phyloP scores from a whole-genome alignment of 2,797 vertebrate genomes.

The Champsocephalus gunnari region DNA sequence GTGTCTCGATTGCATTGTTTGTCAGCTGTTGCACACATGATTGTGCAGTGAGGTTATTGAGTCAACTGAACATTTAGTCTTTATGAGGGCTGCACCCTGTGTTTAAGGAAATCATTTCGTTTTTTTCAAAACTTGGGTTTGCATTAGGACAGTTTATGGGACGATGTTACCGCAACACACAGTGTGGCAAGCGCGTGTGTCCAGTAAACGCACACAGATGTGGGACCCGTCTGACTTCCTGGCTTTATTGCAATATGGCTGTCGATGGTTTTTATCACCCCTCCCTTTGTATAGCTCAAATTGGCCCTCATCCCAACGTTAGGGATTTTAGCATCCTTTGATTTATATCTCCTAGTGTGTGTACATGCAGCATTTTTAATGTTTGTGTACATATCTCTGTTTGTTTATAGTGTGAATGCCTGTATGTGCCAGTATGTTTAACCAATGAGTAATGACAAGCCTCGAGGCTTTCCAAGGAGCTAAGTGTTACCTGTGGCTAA shows the following conservation, averaged over 20 bases:
- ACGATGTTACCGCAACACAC: conserved; percentile 31
- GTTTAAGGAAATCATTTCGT: conserved; percentile 10
- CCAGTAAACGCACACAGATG: conserved; percentile 56
- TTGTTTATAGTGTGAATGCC: conserved; percentile 26
- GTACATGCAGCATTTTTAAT: background rate
- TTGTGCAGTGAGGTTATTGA: conserved; percentile 20
- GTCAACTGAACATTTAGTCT: conserved; percentile 25
- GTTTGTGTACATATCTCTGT: conserved; percentile 9
- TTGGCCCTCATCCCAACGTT: background rate
- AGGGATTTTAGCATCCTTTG: background rate
- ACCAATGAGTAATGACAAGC: conserved; percentile 70
- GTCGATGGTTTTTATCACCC: conserved; percentile 19
- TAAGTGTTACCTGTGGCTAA: conserved; percentile 67
- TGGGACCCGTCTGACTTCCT: conserved; percentile 49
- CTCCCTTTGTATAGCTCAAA: conserved; percentile 5
- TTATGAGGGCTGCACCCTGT: conserved; percentile 26
- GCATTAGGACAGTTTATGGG: conserved; percentile 40
- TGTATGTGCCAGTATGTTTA: conserved; percentile 59
- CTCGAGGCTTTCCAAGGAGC: conserved; percentile 16
- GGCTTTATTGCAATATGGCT: conserved; percentile 20
- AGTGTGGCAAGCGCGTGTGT: conserved; percentile 30
- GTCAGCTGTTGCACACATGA: conserved; percentile 27
- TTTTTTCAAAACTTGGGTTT: conserved; percentile 34
- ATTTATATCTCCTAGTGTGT: background rate
- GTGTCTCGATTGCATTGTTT: conserved; percentile 23